phyloP scores from a whole-genome alignment of 2,113 vertebrate genomes.

The Ibidorhyncha struthersii region DNA sequence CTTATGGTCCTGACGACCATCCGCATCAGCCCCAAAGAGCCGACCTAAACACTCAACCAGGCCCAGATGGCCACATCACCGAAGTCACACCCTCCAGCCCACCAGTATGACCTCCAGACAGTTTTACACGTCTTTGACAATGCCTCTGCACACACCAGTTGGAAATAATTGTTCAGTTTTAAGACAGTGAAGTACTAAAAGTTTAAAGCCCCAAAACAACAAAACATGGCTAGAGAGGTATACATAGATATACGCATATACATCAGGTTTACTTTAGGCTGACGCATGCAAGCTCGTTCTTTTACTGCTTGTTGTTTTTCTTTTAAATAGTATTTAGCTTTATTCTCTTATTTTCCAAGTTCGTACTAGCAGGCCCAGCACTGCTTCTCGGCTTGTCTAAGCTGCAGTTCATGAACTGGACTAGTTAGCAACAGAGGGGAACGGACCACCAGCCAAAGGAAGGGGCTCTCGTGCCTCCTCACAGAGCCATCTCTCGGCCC shows the following conservation, averaged over 20 bases:
- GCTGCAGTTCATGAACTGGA: not conserved
- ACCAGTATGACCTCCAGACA: not conserved
- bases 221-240: no score
- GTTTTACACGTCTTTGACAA: not conserved
- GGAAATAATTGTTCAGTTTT: not conserved
- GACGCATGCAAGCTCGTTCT: not conserved
- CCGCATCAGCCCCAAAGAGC: not conserved
- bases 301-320: not conserved
- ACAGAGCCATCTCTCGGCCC: not conserved
- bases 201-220: not conserved
- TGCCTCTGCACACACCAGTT: rapidly evolving
- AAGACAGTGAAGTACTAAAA: not conserved
- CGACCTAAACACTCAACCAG: not conserved
- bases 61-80: rapidly evolving
- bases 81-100: not conserved
- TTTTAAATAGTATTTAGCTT: not conserved
- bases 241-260: rapidly evolving
- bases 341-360: not conserved
- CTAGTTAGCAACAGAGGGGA: not conserved
- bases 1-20: not conserved
- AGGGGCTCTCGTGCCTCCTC: not conserved
- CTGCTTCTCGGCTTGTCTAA: not conserved
- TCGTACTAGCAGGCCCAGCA: not conserved
- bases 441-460: not conserved
- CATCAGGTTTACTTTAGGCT: not conserved